Evolutionary conservation across 2,888 invertebrate species (phyloP).

Genomic region (Entomobrya proxima): DNA sequence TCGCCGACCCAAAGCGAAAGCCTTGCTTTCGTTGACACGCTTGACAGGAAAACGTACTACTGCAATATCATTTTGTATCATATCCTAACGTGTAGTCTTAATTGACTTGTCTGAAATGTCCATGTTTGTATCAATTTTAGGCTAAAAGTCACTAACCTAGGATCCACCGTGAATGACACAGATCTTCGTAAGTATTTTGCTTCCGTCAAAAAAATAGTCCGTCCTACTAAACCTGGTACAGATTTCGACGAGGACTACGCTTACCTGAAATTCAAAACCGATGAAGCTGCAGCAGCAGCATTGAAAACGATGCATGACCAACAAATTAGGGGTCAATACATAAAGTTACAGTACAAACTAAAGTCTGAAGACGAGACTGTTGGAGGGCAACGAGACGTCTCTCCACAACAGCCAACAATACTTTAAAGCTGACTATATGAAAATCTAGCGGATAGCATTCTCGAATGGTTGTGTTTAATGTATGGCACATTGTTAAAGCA

Average conservation of each 20-base stretch:
- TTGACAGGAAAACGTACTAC: constrained; percentile 41
- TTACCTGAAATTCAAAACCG: constrained; percentile 57
- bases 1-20: background rate
- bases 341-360: constrained; percentile 46
- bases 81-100: no score
- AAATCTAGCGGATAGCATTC: no score
- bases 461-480: no score
- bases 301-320: constrained; percentile 60
- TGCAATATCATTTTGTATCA: no score
- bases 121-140: constrained; percentile 12
- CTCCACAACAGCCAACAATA: background rate
- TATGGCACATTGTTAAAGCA: constrained; percentile 22
- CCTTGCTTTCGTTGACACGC: constrained; percentile 19
- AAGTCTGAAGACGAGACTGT: constrained; percentile 47
- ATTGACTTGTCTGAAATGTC: background rate
- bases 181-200: constrained; percentile 65
- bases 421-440: background rate
- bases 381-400: constrained; percentile 29
- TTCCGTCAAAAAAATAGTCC: constrained; percentile 50
- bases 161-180: constrained; percentile 26
- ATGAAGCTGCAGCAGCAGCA: constrained; percentile 67
- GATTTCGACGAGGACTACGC: constrained; percentile 55
- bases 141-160: constrained; percentile 57
- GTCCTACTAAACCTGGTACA: constrained; percentile 47
- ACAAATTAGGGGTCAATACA: constrained; percentile 43